phyloP scores from a whole-genome alignment of 2,797 vertebrate genomes.

The Poecilia gillii region DNA sequence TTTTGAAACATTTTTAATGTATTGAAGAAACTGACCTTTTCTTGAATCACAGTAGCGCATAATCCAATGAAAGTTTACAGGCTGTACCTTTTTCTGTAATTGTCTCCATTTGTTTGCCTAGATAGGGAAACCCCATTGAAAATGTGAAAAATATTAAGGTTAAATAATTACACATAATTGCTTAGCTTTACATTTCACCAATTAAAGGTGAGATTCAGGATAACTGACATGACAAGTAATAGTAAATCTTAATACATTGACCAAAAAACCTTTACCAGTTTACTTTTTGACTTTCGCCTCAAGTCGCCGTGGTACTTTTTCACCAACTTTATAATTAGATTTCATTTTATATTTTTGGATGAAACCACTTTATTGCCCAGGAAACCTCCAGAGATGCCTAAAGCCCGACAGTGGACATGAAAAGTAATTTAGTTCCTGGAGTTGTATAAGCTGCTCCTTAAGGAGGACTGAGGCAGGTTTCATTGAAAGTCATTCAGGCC shows the following conservation, averaged over 20 bases:
- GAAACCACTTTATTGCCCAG: slow-evolving; percentile 33
- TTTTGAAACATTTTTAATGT: not conserved
- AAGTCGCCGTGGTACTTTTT: not conserved
- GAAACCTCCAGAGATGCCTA: slow-evolving; percentile 21
- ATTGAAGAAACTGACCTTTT: not conserved
- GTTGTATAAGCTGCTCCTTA: slow-evolving; percentile 29
- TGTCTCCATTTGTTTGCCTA: not conserved
- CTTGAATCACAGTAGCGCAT: not conserved
- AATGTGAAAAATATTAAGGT: not conserved
- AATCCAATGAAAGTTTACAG: not conserved
- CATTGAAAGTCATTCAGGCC: slow-evolving; percentile 36
- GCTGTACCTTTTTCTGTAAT: not conserved
- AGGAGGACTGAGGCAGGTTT: slow-evolving; percentile 35
- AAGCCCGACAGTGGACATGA: slow-evolving; percentile 34
- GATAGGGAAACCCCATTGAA: not conserved
- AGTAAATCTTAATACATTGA: not conserved
- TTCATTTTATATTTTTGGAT: not conserved
- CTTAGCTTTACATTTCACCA: not conserved
- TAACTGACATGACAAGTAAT: not conserved
- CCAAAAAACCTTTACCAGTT: not conserved
- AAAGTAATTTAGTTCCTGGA: slow-evolving; percentile 46
- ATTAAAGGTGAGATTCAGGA: not conserved
- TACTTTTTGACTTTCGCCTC: not conserved
- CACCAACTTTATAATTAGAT: not conserved
- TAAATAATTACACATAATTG: not conserved